Evolutionary conservation across 2,113 vertebrate genomes (phyloP).

Genomic region (Balaeniceps rex): DNA sequence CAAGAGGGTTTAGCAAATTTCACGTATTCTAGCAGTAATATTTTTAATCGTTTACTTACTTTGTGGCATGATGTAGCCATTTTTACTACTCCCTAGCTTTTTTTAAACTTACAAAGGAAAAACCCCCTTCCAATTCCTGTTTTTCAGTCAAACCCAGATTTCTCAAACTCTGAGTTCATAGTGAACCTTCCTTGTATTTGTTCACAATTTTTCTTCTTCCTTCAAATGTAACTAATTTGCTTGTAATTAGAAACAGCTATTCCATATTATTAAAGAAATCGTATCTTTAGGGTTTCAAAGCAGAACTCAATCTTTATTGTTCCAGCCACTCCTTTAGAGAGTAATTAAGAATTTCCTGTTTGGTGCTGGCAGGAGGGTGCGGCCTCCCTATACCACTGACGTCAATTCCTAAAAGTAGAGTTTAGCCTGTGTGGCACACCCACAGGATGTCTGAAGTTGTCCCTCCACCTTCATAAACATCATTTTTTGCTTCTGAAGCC

Average conservation of each 20-base stretch:
- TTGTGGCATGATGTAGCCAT: neutral
- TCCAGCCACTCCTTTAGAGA: slow-evolving; percentile 31
- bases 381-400: slow-evolving; percentile 25
- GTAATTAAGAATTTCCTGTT: slow-evolving; percentile 70
- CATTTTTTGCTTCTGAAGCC: neutral
- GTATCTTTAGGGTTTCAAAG: slow-evolving; percentile 11
- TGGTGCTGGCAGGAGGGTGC: slow-evolving; percentile 39
- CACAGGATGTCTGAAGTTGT: slow-evolving; percentile 48
- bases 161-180: neutral
- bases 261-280: neutral
- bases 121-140: neutral
- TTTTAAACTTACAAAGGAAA: neutral
- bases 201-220: neutral
- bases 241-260: neutral
- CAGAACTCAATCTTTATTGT: slow-evolving; percentile 26
- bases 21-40: neutral
- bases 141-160: neutral
- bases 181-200: neutral
- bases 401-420: slow-evolving; percentile 60
- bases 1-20: slow-evolving; percentile 6
- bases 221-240: neutral
- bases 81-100: neutral
- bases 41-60: slow-evolving; percentile 14
- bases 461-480: slow-evolving; percentile 43
- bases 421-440: slow-evolving; percentile 43